phyloP scores from a whole-genome alignment of 2,797 vertebrate species.

The Lophius americanus region DNA sequence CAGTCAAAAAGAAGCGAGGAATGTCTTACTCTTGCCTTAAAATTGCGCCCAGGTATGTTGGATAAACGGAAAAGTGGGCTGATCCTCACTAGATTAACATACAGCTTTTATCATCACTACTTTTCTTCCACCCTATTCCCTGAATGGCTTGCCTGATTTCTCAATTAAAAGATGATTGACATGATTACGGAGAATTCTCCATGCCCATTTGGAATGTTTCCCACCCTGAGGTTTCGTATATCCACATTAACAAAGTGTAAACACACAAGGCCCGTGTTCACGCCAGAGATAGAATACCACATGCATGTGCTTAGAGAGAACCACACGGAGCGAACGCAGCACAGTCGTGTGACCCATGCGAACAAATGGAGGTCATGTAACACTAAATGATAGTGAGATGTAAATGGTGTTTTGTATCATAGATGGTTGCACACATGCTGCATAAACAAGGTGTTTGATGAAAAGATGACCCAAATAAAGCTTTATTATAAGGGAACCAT shows the following conservation, averaged over 20 bases:
- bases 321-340: constrained; percentile 24
- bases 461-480: constrained; percentile 54
- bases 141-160: constrained; percentile 46
- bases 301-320: constrained; percentile 26
- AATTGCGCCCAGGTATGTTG: constrained; percentile 16
- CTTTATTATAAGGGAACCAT: constrained; percentile 37
- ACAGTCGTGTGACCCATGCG: constrained; percentile 19
- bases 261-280: constrained; percentile 50
- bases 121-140: constrained; percentile 43
- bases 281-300: constrained; percentile 27
- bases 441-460: constrained; percentile 50
- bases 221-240: constrained; percentile 61
- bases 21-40: constrained; percentile 33
- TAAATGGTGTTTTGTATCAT: constrained; percentile 11
- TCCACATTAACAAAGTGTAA: constrained; percentile 66
- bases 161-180: constrained; percentile 53
- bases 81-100: constrained; percentile 18
- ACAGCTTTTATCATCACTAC: constrained; percentile 51
- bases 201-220: constrained; percentile 59
- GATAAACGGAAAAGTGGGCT: constrained; percentile 3
- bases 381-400: too few relatives aligned
- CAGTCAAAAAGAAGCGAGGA: constrained; percentile 55
- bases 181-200: constrained; percentile 33
- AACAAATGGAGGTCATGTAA: constrained; percentile 11
- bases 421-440: constrained; percentile 15